Evolutionary conservation across 2,797 vertebrate species (phyloP).

Genomic region (Diglossa cyanea): DNA sequence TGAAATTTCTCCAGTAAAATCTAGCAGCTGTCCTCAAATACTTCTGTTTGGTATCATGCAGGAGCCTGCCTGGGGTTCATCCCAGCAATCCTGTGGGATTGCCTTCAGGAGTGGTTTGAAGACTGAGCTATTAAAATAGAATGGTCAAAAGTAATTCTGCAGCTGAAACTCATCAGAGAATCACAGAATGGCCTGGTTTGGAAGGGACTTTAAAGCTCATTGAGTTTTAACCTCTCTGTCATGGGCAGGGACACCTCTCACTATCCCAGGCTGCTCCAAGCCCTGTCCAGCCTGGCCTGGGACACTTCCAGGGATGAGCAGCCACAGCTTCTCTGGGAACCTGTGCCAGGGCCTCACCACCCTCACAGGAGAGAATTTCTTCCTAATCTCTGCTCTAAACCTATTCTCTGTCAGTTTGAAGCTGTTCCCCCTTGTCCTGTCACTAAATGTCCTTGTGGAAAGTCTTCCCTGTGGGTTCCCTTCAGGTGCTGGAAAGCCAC

Average conservation of each 20-base stretch:
- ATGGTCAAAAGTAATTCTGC: background rate
- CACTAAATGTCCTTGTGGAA: background rate
- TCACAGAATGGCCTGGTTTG: background rate
- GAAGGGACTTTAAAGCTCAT: background rate
- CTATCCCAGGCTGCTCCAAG: background rate
- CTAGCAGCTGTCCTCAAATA: background rate
- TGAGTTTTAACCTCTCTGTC: background rate
- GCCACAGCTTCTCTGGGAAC: background rate
- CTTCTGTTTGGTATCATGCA: background rate
- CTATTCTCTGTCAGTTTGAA: background rate
- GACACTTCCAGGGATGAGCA: background rate
- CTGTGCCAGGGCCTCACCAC: accelerated
- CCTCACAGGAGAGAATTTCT: background rate
- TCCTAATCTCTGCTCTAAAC: background rate
- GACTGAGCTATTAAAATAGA: background rate
- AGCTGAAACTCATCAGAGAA: background rate
- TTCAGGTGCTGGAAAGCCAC: background rate
- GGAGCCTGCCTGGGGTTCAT: background rate
- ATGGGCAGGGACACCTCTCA: background rate
- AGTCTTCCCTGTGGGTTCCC: background rate
- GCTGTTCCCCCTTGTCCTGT: background rate
- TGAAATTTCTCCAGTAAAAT: background rate
- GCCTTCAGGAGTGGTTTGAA: background rate
- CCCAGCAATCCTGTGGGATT: background rate
- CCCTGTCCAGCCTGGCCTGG: accelerated